Evolutionary conservation across 2,888 invertebrate species (phyloP).

Genomic region (Exephanes ischioxanthus): DNA sequence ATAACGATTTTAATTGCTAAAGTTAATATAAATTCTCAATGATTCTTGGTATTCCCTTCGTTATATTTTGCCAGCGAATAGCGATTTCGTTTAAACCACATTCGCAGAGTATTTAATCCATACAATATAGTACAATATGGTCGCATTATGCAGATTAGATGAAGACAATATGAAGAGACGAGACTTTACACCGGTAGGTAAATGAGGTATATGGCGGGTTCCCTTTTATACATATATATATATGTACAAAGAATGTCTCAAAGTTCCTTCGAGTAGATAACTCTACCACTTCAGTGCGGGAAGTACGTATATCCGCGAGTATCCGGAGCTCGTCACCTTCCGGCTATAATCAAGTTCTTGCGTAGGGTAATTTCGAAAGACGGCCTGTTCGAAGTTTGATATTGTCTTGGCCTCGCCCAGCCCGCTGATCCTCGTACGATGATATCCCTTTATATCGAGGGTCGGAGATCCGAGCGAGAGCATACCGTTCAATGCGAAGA

Average conservation of each 20-base stretch:
- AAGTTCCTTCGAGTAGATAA: slow-evolving; percentile 16
- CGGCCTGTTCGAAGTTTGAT: slow-evolving; percentile 54
- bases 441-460: slow-evolving; percentile 45
- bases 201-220: neutral
- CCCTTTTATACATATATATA: neutral
- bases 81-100: neutral
- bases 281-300: slow-evolving; percentile 10
- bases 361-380: slow-evolving; percentile 58
- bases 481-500: slow-evolving; percentile 51
- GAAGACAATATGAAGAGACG: neutral
- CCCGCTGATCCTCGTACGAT: slow-evolving; percentile 22
- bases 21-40: neutral
- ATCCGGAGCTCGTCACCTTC: slow-evolving; percentile 36
- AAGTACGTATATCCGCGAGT: slow-evolving; percentile 24
- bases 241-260: slow-evolving; percentile 16
- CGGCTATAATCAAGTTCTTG: slow-evolving; percentile 62
- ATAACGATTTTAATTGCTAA: neutral
- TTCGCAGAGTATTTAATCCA: neutral
- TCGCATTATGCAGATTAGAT: neutral
- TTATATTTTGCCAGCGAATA: neutral
- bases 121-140: neutral
- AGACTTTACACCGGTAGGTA: neutral
- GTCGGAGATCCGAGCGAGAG: slow-evolving; percentile 4
- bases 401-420: slow-evolving; percentile 47
- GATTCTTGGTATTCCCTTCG: neutral